These are phyloP conservation scores for Tridacna gigas DNA, from an alignment of 2,888 invertebrate species.

Conservation along the genomic window DNA sequence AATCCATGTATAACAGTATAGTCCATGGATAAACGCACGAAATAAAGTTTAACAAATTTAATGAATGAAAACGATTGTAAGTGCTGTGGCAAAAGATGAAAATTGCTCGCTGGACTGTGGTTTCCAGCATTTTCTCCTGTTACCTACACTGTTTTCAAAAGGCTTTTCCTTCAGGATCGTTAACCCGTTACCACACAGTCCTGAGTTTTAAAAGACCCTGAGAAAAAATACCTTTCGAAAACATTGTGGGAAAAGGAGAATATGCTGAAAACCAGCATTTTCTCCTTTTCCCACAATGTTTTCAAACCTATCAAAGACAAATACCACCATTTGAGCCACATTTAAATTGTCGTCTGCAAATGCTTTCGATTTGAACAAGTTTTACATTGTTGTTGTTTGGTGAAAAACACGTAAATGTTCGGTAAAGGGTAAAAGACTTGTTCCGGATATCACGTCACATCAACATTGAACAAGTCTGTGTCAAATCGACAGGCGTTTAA, in stretches of 20 bases:
- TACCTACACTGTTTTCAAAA: background rate
- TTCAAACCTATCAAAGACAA: too few relatives aligned
- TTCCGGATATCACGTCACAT: background rate
- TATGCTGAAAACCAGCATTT: too few relatives aligned
- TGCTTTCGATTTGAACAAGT: too few relatives aligned
- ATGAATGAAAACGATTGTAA: background rate
- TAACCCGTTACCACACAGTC: too few relatives aligned
- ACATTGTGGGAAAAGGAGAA: too few relatives aligned
- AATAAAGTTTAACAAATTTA: background rate
- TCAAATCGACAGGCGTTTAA: constrained; percentile 19
- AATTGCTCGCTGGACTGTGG: background rate
- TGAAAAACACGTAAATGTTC: too few relatives aligned
- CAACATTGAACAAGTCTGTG: constrained; percentile 9
- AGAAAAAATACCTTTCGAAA: too few relatives aligned
- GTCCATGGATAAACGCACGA: background rate
- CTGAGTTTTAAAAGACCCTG: too few relatives aligned
- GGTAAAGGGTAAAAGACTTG: background rate
- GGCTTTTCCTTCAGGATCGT: background rate
- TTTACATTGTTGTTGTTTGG: too few relatives aligned
- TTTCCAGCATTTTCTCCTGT: background rate
- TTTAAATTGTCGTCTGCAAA: too few relatives aligned
- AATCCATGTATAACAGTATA: background rate
- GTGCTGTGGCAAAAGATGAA: background rate
- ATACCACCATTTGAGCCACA: too few relatives aligned
- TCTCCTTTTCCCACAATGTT: too few relatives aligned